Evolutionary conservation across 1,140 invertebrate species (phyloP), one percentile per base, ranked within the genome.

Genomic region (Philotrypesis tridentata): DNA sequence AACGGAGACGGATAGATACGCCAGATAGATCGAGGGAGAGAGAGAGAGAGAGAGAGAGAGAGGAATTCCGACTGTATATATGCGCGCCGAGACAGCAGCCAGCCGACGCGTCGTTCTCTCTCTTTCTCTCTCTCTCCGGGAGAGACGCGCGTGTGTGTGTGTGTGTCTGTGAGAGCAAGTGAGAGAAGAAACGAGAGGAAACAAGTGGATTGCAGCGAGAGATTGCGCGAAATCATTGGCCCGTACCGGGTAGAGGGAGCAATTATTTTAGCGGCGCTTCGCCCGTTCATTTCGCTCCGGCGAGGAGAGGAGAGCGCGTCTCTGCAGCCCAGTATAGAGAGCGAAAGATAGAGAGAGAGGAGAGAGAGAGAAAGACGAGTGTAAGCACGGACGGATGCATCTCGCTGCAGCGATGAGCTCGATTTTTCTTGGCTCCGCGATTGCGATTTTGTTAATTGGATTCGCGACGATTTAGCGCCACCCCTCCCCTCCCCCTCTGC

Each of bases 201-300:
- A 85, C 83, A 86, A 86, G 84, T 85, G 85, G 86, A 88, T 87
- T 76, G 80, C 65, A 60, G 27, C 21, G 65, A 81, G 80, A 81
- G 80, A 81, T 81, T 81, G 73, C 80, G 65, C 74, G 67, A 77
- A 82, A 82, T 76, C 81, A 78, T 82, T 82, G 74, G 81, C 65
- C 72, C 55, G 79, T 71, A 29, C 80, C 14, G n/a, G 71, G 65
- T n/a, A 63, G 67, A 72, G 70, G 70, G 75, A 80, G 82, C 81
- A 82, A 82, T 82, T 82, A 82, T 78, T 82, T 72, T 48, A 82
- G 48, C 60, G 70, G 75, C 75, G 75, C 74, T 74, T 55, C 65
- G 67, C 61, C 75, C 80, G 21, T 70, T 72, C 63, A 17, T 40
- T 75, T 80, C 65, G 63, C 23, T 63, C 7, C 12, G 43, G 11